Evolutionary conservation across 2,113 vertebrate species (phyloP).

Genomic region (Apaloderma vittatum): DNA sequence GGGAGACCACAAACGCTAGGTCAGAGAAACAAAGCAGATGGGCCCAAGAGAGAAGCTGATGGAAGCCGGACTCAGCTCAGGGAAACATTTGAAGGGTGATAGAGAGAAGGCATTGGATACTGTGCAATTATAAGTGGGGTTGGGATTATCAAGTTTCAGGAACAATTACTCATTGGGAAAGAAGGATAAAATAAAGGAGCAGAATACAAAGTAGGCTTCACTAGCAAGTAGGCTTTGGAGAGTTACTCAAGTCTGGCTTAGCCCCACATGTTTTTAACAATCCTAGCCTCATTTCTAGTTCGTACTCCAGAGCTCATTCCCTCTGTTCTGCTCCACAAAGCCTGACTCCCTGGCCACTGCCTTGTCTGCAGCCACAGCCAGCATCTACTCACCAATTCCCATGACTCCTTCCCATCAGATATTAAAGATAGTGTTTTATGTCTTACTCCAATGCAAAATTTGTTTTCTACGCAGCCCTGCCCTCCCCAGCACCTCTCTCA

Average conservation of each 20-base stretch:
- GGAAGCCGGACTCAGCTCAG: neutral
- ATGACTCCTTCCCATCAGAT: neutral
- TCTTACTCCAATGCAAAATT: neutral
- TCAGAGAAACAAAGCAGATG: neutral
- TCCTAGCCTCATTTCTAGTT: neutral
- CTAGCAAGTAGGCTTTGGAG: neutral
- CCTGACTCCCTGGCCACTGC: neutral
- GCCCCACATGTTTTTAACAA: neutral
- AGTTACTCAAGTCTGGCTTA: neutral
- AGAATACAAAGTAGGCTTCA: neutral
- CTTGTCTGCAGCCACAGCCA: neutral
- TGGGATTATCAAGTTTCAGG: neutral
- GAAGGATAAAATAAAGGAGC: neutral
- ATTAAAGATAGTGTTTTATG: neutral
- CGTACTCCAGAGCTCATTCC: neutral
- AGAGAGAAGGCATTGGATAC: neutral
- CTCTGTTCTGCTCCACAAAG: neutral
- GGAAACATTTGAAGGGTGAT: neutral
- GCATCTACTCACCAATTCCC: neutral
- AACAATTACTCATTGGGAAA: neutral
- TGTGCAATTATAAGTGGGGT: neutral
- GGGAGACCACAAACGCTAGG: neutral
- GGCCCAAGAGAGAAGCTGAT: neutral
- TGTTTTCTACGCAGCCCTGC: neutral
- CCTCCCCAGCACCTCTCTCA: neutral